A percentile compares a stretch with the other conserved stretches of the same genome.
Evolutionary conservation across 2,113 vertebrate genomes (phyloP).

Genomic region (Rhipidura dahli): DNA sequence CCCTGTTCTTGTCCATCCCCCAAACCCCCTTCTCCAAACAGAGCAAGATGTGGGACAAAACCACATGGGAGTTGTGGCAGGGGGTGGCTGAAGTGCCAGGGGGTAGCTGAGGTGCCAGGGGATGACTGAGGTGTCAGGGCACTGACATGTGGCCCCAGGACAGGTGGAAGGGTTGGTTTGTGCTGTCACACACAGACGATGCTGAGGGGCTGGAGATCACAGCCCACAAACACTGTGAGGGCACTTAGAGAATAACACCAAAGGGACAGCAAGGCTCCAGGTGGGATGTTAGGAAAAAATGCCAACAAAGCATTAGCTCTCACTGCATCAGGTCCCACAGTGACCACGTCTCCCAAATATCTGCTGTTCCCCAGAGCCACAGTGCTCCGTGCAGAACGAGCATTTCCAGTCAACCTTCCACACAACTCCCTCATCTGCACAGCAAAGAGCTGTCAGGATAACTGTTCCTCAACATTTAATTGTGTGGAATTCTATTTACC

Average conservation of each 20-base stretch:
- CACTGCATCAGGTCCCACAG: background rate
- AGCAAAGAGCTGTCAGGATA: background rate
- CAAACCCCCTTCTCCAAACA: background rate
- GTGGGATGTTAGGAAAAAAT: background rate
- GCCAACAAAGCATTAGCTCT: background rate
- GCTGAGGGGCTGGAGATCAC: background rate
- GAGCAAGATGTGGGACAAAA: background rate
- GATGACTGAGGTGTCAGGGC: background rate
- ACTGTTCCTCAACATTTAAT: background rate
- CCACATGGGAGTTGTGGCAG: background rate
- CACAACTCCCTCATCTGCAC: background rate
- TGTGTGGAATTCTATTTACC: background rate
- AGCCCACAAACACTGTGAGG: background rate
- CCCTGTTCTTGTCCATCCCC: too few relatives aligned
- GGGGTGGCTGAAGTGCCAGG: background rate
- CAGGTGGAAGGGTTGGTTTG: background rate
- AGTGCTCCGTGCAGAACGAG: background rate
- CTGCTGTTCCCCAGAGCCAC: background rate
- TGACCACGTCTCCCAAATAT: background rate
- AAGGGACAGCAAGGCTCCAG: background rate
- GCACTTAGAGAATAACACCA: background rate
- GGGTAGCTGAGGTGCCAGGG: background rate
- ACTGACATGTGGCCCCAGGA: background rate
- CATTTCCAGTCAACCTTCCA: background rate
- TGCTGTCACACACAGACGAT: background rate